phyloP scores from a whole-genome alignment of 2,113 vertebrate species.

The Euleptes europaea region DNA sequence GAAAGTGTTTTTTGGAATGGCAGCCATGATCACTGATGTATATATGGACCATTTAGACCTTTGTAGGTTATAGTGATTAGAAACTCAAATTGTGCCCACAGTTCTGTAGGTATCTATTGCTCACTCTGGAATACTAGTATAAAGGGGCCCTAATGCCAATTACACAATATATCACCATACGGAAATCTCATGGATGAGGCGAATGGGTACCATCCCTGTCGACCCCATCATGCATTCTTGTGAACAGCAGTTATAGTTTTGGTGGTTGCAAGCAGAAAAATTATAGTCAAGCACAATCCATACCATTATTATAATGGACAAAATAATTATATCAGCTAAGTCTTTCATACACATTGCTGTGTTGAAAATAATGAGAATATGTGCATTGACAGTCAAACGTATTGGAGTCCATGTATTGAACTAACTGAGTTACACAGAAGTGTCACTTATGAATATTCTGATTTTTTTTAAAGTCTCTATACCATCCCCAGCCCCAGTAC shows the following conservation, averaged over 20 bases:
- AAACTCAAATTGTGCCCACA: background rate
- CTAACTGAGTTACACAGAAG: conserved; percentile 6
- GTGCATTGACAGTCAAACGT: background rate
- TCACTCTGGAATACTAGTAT: background rate
- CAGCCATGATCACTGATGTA: background rate
- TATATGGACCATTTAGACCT: background rate
- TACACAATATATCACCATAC: no score
- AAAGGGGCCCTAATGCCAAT: background rate
- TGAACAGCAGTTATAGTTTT: background rate
- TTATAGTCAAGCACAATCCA: background rate
- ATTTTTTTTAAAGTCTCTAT: background rate
- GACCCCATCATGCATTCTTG: no score
- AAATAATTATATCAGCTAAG: background rate
- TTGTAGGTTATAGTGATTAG: background rate
- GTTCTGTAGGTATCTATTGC: background rate
- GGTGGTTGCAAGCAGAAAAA: background rate
- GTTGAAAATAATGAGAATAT: background rate
- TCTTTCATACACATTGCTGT: background rate
- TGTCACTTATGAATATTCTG: conserved; percentile 32
- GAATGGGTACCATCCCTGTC: no score
- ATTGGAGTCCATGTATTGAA: background rate
- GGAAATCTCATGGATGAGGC: no score
- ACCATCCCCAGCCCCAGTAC: background rate
- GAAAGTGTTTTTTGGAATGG: no score
- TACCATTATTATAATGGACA: background rate